Percentiles rank a stretch among this genome's conserved stretches.
phyloP scores from a whole-genome alignment of 1,140 invertebrate species.

The Solenopsis invicta region DNA sequence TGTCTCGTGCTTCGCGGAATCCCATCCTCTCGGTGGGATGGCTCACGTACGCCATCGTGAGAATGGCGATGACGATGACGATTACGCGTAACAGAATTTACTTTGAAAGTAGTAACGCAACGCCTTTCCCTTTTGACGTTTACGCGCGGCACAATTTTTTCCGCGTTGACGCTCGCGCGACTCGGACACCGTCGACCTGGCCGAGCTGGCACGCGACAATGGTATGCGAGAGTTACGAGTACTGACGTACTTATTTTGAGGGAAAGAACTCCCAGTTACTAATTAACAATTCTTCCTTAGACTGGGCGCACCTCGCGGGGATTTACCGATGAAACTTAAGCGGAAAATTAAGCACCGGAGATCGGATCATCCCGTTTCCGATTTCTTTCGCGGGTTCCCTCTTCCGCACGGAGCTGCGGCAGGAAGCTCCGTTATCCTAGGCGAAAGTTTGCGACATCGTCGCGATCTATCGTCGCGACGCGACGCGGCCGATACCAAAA shows the following conservation, averaged over 20 bases:
- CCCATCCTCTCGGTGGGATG: neutral
- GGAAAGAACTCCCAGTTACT: slow-evolving; percentile 7
- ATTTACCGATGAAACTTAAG: slow-evolving; percentile 1
- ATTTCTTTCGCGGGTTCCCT: neutral
- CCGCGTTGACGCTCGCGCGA: slow-evolving; percentile 16
- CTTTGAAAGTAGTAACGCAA: slow-evolving; percentile 29
- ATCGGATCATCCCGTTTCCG: neutral
- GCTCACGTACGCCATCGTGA: neutral
- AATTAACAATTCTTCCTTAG: neutral
- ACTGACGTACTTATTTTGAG: neutral
- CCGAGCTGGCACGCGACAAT: neutral
- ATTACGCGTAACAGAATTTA: slow-evolving; percentile 30
- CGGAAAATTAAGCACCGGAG: neutral
- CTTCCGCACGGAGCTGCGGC: neutral
- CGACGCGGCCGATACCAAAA: neutral
- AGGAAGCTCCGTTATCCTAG: neutral
- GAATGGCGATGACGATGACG: slow-evolving; percentile 4
- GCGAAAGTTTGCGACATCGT: neutral
- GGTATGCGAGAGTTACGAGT: neutral
- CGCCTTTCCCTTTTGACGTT: slow-evolving; percentile 63
- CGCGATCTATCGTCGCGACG: slow-evolving; percentile 1
- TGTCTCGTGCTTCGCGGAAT: slow-evolving; percentile 27
- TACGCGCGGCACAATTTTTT: slow-evolving; percentile 58
- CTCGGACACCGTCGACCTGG: neutral
- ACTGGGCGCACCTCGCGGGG: neutral